phyloP scores from a whole-genome alignment of 2,797 vertebrate species.

The Kryptolebias ocellatus region DNA sequence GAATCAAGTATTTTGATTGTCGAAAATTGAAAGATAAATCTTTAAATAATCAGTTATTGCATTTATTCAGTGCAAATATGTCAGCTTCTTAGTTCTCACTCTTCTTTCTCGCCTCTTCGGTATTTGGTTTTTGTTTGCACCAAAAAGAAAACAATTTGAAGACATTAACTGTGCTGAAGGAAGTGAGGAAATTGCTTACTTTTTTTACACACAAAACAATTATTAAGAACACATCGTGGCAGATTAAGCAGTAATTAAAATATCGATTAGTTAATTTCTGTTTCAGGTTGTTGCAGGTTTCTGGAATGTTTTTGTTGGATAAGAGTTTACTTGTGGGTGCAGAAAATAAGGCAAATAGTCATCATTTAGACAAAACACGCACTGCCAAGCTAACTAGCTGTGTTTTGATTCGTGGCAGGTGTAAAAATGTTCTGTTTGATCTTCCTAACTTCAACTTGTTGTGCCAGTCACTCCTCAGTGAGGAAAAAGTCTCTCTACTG shows the following conservation, averaged over 20 bases:
- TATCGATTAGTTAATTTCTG: background rate
- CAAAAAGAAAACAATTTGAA: background rate
- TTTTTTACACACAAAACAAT: background rate
- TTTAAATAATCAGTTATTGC: background rate
- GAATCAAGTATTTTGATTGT: background rate
- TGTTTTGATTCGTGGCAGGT: constrained; percentile 48
- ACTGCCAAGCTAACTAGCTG: constrained; percentile 39
- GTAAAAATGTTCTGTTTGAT: constrained; percentile 57
- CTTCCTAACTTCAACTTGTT: constrained; percentile 65
- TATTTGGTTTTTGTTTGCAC: constrained; percentile 4
- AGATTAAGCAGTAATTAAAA: background rate
- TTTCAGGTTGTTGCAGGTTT: background rate
- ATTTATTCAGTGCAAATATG: background rate
- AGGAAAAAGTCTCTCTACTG: constrained; percentile 53
- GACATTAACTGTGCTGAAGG: background rate
- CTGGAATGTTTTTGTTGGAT: background rate
- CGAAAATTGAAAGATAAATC: background rate
- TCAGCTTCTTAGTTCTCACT: background rate
- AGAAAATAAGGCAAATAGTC: constrained; percentile 29
- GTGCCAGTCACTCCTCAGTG: constrained; percentile 67
- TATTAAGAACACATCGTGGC: background rate
- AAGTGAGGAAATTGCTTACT: background rate
- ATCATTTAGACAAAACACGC: constrained; percentile 38
- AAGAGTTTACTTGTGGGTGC: constrained; percentile 31
- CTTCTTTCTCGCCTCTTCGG: background rate